Percentiles rank a stretch among this genome's conserved stretches.
These are phyloP conservation scores for Drosophila mimica DNA, from an alignment of 2,888 invertebrate genomes.

Conservation along the genomic window DNA sequence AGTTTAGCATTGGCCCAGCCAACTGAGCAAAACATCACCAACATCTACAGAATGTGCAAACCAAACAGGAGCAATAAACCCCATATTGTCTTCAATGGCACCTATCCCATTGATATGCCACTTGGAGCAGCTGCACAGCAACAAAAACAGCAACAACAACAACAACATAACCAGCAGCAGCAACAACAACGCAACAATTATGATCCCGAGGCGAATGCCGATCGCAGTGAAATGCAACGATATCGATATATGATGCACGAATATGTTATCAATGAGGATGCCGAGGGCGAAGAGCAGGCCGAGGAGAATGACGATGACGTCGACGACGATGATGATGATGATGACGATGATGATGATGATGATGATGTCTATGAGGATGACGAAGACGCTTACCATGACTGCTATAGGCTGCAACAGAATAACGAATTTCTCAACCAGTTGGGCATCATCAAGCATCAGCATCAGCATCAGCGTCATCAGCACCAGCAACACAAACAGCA, in stretches of 20 bases:
- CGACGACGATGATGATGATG: slow-evolving; percentile 62
- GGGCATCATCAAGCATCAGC: slow-evolving; percentile 55
- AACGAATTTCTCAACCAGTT: slow-evolving; percentile 58
- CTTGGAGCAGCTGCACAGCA: slow-evolving; percentile 47
- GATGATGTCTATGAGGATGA: slow-evolving; percentile 61
- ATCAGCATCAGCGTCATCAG: slow-evolving; percentile 23
- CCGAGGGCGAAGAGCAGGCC: slow-evolving; percentile 69
- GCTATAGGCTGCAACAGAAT: slow-evolving; percentile 50
- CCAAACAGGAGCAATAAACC: slow-evolving; percentile 30
- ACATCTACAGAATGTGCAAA: slow-evolving; percentile 50
- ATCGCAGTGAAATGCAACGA: slow-evolving; percentile 61
- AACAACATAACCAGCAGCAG: slow-evolving; percentile 37
- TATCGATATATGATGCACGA: slow-evolving; percentile 70
- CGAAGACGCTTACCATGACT: slow-evolving; percentile 58
- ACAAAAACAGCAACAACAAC: slow-evolving; percentile 41
- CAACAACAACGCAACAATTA: slow-evolving; percentile 59
- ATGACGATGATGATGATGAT: slow-evolving; percentile 60
- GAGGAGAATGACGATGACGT: slow-evolving; percentile 60
- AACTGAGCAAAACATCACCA: slow-evolving; percentile 24
- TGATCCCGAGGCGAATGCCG: slow-evolving; percentile 81
- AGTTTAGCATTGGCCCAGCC: slow-evolving; percentile 40
- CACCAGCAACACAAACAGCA: slow-evolving; percentile 27
- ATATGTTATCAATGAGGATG: slow-evolving; percentile 71
- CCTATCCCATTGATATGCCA: slow-evolving; percentile 93
- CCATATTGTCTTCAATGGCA: slow-evolving; percentile 91